Conservation (phyloP, 2,113 vertebrate genomes). For the Xiphorhynchus elegans region DNA sequence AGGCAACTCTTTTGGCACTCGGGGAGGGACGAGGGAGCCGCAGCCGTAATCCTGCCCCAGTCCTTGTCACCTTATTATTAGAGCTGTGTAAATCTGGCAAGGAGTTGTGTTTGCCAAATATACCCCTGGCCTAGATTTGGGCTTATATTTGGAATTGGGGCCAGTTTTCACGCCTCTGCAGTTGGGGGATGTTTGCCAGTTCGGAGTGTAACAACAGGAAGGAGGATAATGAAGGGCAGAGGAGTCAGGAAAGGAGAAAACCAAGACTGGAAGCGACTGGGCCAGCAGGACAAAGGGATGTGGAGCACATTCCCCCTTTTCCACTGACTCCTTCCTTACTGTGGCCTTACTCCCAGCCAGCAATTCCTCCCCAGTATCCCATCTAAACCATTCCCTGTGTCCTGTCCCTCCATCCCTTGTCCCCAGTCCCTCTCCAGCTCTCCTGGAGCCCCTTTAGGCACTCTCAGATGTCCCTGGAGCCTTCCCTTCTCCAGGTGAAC, state of each 20-base stretch:
- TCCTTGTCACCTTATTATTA: conserved; percentile 34
- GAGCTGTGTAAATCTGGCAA: neutral
- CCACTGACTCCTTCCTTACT: neutral
- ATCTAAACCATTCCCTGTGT: neutral
- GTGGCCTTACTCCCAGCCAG: neutral
- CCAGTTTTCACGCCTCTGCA: neutral
- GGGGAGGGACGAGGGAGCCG: neutral
- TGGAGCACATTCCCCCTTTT: neutral
- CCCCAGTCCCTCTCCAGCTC: no score
- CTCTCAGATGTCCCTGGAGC: no score
- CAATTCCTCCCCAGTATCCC: neutral
- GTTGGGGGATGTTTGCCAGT: conserved; percentile 7
- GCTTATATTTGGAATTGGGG: neutral
- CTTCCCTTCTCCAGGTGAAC: no score
- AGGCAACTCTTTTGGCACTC: neutral
- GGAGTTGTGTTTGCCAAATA: conserved; percentile 48
- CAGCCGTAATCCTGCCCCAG: neutral
- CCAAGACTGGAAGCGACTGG: neutral
- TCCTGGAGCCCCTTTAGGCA: no score
- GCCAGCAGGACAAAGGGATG: neutral
- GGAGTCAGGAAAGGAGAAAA: neutral
- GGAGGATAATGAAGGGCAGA: conserved; percentile 15
- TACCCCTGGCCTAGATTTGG: conserved; percentile 16
- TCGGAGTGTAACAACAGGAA: conserved; percentile 15
- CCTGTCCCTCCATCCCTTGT: neutral